Evolutionary conservation across 2,797 vertebrate species (phyloP).

Genomic region (Enteromius trimaculatus): DNA sequence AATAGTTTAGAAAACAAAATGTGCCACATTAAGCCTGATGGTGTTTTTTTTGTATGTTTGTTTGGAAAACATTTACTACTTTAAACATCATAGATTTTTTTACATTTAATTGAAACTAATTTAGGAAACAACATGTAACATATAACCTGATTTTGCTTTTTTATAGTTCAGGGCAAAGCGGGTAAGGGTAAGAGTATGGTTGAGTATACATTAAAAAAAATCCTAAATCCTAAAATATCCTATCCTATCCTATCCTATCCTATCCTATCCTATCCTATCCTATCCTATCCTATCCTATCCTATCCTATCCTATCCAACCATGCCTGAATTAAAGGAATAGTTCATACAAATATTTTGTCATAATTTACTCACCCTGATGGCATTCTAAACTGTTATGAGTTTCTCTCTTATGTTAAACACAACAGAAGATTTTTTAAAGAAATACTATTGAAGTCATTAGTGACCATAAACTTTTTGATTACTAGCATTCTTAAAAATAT

Average conservation of each 20-base stretch:
- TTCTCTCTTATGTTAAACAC: neutral
- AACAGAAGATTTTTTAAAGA: neutral
- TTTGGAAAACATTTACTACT: too few relatives aligned
- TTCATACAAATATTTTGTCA: too few relatives aligned
- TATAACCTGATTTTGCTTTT: neutral
- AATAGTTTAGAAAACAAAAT: neutral
- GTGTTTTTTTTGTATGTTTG: neutral
- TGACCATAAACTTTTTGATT: neutral
- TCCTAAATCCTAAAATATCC: too few relatives aligned
- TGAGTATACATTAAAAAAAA: neutral
- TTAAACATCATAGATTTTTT: neutral
- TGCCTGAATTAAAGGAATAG: neutral
- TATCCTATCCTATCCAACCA: neutral
- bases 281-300: neutral
- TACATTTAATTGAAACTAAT: neutral
- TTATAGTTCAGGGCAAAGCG: neutral
- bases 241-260: neutral
- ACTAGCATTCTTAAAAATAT: neutral
- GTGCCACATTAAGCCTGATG: neutral
- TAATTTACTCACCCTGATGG: too few relatives aligned
- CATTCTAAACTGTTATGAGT: too few relatives aligned
- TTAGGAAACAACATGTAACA: neutral
- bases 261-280: neutral
- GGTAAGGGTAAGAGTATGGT: neutral
- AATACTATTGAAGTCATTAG: neutral